These are phyloP conservation scores for Hyles lineata DNA, from an alignment of 2,888 invertebrate genomes.

Conservation along the genomic window DNA sequence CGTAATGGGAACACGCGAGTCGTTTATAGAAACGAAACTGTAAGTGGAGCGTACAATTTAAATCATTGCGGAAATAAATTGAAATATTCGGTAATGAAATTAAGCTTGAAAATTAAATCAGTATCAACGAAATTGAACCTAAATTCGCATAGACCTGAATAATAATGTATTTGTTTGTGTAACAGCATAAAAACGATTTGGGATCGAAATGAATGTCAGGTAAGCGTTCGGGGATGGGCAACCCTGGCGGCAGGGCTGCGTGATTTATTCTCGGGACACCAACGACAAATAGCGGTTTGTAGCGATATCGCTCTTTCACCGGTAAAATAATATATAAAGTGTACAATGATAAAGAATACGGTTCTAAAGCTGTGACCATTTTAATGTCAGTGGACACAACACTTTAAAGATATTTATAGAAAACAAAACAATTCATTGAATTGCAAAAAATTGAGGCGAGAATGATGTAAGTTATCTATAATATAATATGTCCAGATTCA, in stretches of 20 bases:
- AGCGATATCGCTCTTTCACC: constrained; percentile 75
- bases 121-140: not conserved
- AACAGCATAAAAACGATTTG: not conserved
- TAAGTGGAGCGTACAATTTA: not conserved
- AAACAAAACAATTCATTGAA: not conserved
- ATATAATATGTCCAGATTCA: not conserved
- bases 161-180: constrained; percentile 16
- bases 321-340: constrained; percentile 72
- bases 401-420: not conserved
- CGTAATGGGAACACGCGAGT: constrained; percentile 14
- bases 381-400: not conserved
- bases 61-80: not conserved
- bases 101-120: not conserved
- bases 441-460: not conserved
- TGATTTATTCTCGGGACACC: constrained; percentile 76
- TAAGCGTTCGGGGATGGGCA: constrained; percentile 37
- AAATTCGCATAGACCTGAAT: not conserved
- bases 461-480: too few species aligned
- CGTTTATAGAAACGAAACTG: not conserved
- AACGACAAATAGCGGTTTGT: constrained; percentile 82
- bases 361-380: constrained; percentile 30
- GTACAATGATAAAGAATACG: constrained; percentile 56
- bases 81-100: constrained; percentile 4
- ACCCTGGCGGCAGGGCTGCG: constrained; percentile 64
- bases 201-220: constrained; percentile 12